phyloP scores from a whole-genome alignment of 2,113 vertebrate genomes.

The Salvelinus fontinalis region DNA sequence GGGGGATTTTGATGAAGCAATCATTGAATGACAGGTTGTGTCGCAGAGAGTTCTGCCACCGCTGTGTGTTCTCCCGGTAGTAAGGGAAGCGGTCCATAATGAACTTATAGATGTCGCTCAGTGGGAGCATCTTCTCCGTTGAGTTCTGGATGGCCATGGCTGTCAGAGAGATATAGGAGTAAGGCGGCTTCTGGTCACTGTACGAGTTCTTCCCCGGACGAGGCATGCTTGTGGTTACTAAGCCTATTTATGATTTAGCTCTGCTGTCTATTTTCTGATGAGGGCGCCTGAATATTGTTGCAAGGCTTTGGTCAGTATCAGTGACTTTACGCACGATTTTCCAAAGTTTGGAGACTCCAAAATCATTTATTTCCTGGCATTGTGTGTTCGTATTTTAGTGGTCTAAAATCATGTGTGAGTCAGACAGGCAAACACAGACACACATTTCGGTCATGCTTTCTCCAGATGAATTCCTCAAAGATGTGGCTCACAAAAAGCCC shows the following conservation, averaged over 20 bases:
- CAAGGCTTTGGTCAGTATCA: conserved; percentile 43
- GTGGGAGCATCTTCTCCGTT: conserved; percentile 90
- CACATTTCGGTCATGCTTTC: no score
- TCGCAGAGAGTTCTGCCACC: conserved; percentile 91
- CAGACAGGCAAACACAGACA: neutral
- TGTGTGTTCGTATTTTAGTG: no score
- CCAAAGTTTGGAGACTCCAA: conserved; percentile 54
- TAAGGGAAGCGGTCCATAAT: conserved; percentile 94
- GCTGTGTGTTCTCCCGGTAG: conserved; percentile 92
- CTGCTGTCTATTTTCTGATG: neutral
- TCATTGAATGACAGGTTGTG: conserved; percentile 94
- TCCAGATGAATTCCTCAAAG: neutral
- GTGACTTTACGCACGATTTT: conserved; percentile 3
- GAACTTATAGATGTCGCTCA: conserved; percentile 94
- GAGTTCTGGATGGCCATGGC: conserved; percentile 98
- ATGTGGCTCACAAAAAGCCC: neutral
- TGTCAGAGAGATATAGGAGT: conserved; percentile 95
- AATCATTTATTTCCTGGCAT: conserved; percentile 10
- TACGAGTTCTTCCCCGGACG: conserved; percentile 96
- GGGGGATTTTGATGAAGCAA: conserved; percentile 93
- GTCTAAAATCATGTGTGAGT: neutral
- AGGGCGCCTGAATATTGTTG: neutral
- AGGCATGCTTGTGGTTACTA: conserved; percentile 73
- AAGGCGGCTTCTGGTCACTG: conserved; percentile 96
- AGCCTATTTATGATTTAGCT: neutral